Evolutionary conservation across 35 echinoderm and acorn worm genomes (phyloP), one percentile per base, ranked within the genome.

Genomic region (Lytechinus variegatus): DNA sequence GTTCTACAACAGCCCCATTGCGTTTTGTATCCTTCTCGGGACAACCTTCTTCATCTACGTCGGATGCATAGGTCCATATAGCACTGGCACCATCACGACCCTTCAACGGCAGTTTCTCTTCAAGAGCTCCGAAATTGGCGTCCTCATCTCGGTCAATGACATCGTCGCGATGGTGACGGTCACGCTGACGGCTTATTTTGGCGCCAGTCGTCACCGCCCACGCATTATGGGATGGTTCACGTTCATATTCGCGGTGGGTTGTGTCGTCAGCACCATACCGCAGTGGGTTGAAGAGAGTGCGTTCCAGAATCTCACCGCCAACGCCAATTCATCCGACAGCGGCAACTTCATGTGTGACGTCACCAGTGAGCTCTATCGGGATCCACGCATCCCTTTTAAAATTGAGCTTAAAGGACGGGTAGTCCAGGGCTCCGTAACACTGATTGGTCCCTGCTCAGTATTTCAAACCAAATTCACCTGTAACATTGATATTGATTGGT

Each of bases 71-170:
- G 87, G 87, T 53, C 28, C 94, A 6, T 97, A 97, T 28, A 79
- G 86, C 9, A 91, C 89, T 1, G 96, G 79, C 12, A 88, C 95
- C 52, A 27, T 95, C 16, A 95, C 94, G 27, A 97, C 96, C 27
- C 16, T 97, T n/a, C 94, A 97, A 54, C 58, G 92, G 7, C 51
- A 97, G 33, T 97, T 97, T 56, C 94, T 92, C 54, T 72, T 95
- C 3, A 89, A 79, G 10, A 97, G 97, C 87, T 61, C 92, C 6
- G 97, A 97, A 72, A 95, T 95, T 4, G 87, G 28, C 19, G 11
- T 89, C 11, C 24, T 89, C 6, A 12, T 89, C 52, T 12, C 28
- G 4, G 52, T 89, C 52, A 89, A 89, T 29, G 87, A 89, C 24
- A 16, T 89, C 87, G 87, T 89, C 8, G 52, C 12, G 12, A 89